Base-by-base conservation (phyloP, 2,113 vertebrate genomes). In the Pterocles gutturalis region DNA sequence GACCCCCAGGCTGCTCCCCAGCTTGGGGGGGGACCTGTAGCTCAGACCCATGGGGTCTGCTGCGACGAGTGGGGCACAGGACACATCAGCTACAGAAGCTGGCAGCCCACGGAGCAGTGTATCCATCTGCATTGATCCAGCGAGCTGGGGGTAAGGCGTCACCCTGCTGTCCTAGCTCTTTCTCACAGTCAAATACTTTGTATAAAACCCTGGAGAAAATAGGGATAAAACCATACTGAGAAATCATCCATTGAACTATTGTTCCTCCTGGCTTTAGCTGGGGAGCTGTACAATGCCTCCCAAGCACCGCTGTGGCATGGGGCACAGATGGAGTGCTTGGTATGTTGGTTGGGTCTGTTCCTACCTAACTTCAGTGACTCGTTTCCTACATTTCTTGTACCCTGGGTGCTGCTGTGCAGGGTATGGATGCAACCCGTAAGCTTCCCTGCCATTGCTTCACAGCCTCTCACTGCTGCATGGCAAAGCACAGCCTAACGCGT, bases 61-160 rank as follows among this genome's bases (percentile, higher is more conserved):
- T 91, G 67, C 29, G 65, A 89, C 0, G 0, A 19, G 17, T 10
- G 5, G 49, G 57, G 67, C 48, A 26, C 0, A 1, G 53, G 46
- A 5, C 14, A n/a, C 0, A 4, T 8, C 0, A 0, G 11, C 2
- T 83, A 13, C 43, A 33, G 81, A 49, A 92, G 21, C 31, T 5
- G 2, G 29, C 61, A 79, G 61, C 62, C 53, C 71, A 48, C 1
- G 2, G 71, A 83, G 71, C 54, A 36, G 22, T 0, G 0, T 53
- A 21, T 75, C 64, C 45, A 11, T 41, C 76, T 2, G 4, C 29
- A 62, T n/a, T 34, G 73, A 60, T 25, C 0, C 4, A 48, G 88
- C 0, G 0, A 19, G 51, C 49, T 33, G 41, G 38, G 62, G 76
- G 24, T 45, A 57, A 82, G 49, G 67, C 60, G 33, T 79, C 82